Conservation (phyloP, 1,140 invertebrate genomes). For the Rhopalosiphum padi region DNA sequence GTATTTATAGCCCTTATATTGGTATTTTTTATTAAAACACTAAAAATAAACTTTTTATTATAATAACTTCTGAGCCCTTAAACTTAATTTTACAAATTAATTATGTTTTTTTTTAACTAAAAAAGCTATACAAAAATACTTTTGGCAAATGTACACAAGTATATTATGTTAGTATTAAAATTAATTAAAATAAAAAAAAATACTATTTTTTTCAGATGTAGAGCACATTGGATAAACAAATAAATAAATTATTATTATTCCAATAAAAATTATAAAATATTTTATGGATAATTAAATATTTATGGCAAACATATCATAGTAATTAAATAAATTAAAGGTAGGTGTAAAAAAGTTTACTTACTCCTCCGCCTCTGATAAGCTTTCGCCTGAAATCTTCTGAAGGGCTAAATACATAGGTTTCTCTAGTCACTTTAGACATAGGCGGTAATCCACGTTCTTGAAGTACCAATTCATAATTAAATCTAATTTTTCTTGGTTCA, state of each 20-base stretch:
- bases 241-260: no score
- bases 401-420: conserved; percentile 86
- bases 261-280: no score
- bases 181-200: not conserved
- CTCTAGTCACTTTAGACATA: conserved; percentile 70
- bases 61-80: no score
- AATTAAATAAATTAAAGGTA: not conserved
- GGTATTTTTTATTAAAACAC: no score
- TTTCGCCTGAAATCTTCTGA: conserved; percentile 88
- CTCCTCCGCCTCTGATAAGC: conserved; percentile 86
- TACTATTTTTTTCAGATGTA: not conserved
- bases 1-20: no score
- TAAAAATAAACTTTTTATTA: no score
- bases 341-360: conserved; percentile 63
- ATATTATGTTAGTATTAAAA: not conserved
- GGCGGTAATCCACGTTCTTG: conserved; percentile 70
- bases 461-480: conserved; percentile 86
- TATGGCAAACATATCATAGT: not conserved
- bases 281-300: not conserved
- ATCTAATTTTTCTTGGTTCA: conserved; percentile 84
- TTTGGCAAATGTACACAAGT: not conserved
- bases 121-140: not conserved
- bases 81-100: not conserved
- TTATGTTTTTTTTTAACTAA: no score
- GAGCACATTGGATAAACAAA: not conserved